phyloP scores from a whole-genome alignment of 37 sponge, comb jelly and placozoan species.

The Hormiphora californensis region DNA sequence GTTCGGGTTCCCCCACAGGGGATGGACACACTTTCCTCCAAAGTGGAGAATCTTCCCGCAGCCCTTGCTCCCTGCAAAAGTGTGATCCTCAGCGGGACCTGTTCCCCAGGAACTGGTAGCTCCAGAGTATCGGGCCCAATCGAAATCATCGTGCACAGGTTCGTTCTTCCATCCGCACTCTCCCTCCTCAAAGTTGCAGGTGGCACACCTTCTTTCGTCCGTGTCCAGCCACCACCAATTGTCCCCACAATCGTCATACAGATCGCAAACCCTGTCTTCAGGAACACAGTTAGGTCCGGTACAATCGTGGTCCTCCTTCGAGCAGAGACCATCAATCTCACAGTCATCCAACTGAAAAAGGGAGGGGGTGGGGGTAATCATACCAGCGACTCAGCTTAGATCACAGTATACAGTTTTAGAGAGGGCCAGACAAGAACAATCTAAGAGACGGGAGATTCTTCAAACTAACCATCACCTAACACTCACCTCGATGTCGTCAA shows the following conservation, averaged over 20 bases:
- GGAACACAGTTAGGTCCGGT: conserved; percentile 41
- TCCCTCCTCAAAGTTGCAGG: conserved; percentile 56
- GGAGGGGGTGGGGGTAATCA: background rate
- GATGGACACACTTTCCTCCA: conserved; percentile 46
- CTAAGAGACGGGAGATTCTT: too few species aligned
- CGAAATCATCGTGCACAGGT: conserved; percentile 50
- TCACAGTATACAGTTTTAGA: too few species aligned
- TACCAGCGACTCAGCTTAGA: too few species aligned
- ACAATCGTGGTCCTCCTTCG: conserved; percentile 43
- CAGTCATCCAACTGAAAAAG: conserved; percentile 51
- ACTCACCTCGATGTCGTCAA: conserved; percentile 56
- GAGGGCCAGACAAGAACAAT: too few species aligned
- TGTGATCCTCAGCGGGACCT: conserved; percentile 55
- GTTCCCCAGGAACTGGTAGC: conserved; percentile 26
- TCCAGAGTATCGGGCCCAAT: conserved; percentile 49
- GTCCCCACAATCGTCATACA: conserved; percentile 50
- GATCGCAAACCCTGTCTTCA: conserved; percentile 43
- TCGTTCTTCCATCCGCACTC: conserved; percentile 55
- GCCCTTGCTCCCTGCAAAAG: conserved; percentile 50
- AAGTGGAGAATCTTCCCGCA: conserved; percentile 20
- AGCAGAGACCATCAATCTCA: background rate
- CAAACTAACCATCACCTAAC: too few species aligned
- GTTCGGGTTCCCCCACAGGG: conserved; percentile 30
- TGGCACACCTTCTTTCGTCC: conserved; percentile 41
- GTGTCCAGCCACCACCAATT: conserved; percentile 56